Evolutionary conservation across 2,797 vertebrate genomes (phyloP).

Genomic region (Peromyscus melanophrys): DNA sequence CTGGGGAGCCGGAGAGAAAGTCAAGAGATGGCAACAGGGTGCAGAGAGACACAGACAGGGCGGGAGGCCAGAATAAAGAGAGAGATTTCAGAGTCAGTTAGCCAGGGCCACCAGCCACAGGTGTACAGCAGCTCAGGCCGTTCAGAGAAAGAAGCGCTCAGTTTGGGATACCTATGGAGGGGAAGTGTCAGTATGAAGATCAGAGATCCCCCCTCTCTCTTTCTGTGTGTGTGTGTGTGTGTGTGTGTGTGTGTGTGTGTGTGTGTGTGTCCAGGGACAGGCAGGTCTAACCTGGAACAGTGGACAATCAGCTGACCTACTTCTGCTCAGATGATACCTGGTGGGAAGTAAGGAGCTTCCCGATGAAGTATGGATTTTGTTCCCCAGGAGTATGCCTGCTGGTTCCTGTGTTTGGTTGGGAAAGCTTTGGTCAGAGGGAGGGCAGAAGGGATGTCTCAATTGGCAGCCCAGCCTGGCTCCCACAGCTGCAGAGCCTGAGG

Average conservation of each 20-base stretch:
- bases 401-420: background rate
- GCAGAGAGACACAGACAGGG: conserved; percentile 78
- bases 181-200: background rate
- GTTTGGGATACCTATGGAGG: background rate
- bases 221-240: background rate
- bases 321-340: background rate
- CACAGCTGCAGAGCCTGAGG: background rate
- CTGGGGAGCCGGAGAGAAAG: conserved; percentile 73
- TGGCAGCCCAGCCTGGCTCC: background rate
- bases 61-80: conserved; percentile 79
- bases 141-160: conserved; percentile 13
- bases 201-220: background rate
- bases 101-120: background rate
- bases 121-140: background rate
- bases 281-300: background rate
- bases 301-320: background rate
- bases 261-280: background rate
- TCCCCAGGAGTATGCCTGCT: background rate
- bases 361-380: background rate
- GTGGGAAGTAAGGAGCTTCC: background rate
- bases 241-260: background rate
- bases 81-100: conserved; percentile 83
- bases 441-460: background rate
- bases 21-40: conserved; percentile 45
- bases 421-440: background rate